Percentiles rank a stretch among this genome's conserved stretches.
Evolutionary conservation across 2,888 invertebrate species (phyloP).

Genomic region (Heliothis peltigera): DNA sequence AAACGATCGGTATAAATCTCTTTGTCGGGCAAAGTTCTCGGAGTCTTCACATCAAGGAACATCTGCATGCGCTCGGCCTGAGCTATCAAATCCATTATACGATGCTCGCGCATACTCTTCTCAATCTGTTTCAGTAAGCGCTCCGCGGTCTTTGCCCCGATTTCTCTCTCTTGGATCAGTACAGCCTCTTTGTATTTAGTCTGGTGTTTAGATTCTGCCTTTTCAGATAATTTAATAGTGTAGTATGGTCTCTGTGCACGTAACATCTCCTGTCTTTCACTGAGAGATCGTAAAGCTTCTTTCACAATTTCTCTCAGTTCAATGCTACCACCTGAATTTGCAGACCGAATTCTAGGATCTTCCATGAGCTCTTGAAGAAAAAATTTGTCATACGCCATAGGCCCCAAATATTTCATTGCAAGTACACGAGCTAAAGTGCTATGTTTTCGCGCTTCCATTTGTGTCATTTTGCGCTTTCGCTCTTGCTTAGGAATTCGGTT

Average conservation of each 20-base stretch:
- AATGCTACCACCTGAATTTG: slow-evolving; percentile 78
- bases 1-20: slow-evolving; percentile 82
- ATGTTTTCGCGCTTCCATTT: slow-evolving; percentile 82
- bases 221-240: slow-evolving; percentile 82
- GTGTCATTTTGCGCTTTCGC: slow-evolving; percentile 78
- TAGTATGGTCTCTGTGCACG: slow-evolving; percentile 85
- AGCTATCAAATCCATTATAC: slow-evolving; percentile 81
- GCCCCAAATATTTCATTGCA: slow-evolving; percentile 86
- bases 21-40: slow-evolving; percentile 83
- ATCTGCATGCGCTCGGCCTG: slow-evolving; percentile 86
- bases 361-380: slow-evolving; percentile 79
- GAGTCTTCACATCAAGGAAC: slow-evolving; percentile 82
- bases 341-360: slow-evolving; percentile 79
- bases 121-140: slow-evolving; percentile 78
- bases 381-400: slow-evolving; percentile 87
- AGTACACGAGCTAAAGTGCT: slow-evolving; percentile 81
- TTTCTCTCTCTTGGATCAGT: slow-evolving; percentile 79
- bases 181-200: slow-evolving; percentile 79
- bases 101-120: slow-evolving; percentile 75
- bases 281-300: slow-evolving; percentile 79
- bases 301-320: slow-evolving; percentile 72
- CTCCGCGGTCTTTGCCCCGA: slow-evolving; percentile 80
- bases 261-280: slow-evolving; percentile 84
- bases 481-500: slow-evolving; percentile 81
- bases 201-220: slow-evolving; percentile 82